Conservation (phyloP, 2,113 vertebrate species). For the Sisor rabdophorus region DNA sequence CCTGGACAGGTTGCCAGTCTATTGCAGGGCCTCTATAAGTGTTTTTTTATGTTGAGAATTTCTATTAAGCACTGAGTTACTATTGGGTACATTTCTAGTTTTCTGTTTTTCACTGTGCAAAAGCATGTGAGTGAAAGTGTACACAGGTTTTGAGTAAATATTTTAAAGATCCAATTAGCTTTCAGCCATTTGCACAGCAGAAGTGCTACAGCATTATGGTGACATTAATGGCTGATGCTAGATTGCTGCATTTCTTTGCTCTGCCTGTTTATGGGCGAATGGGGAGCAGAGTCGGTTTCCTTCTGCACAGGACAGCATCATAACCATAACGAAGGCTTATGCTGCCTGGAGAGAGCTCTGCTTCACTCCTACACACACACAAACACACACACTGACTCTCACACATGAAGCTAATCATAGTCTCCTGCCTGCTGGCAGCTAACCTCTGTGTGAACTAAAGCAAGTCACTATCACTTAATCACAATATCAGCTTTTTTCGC, state of each 20-base stretch:
- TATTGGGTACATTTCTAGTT: conserved; percentile 2
- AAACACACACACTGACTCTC: conserved; percentile 27
- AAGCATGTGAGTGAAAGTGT: neutral
- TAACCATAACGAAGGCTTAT: conserved; percentile 52
- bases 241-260: conserved; percentile 53
- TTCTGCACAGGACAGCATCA: conserved; percentile 54
- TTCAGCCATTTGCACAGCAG: conserved; percentile 28
- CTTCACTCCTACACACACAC: conserved; percentile 15
- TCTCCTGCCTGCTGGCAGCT: conserved; percentile 74
- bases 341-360: conserved; percentile 22
- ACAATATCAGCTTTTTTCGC: conserved; percentile 61
- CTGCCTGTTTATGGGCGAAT: conserved; percentile 55
- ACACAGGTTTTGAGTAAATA: conserved; percentile 21
- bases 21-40: no score
- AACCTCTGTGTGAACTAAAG: conserved; percentile 80
- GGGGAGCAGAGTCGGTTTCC: conserved; percentile 54
- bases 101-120: neutral
- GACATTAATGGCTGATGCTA: conserved; percentile 44
- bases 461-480: conserved; percentile 81
- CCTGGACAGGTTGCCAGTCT: no score
- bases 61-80: conserved; percentile 22
- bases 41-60: neutral
- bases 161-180: conserved; percentile 31
- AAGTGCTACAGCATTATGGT: conserved; percentile 30
- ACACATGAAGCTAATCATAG: conserved; percentile 79